Evolutionary conservation across 2,888 invertebrate genomes (phyloP).

Genomic region (Gastrophysa polygoni): DNA sequence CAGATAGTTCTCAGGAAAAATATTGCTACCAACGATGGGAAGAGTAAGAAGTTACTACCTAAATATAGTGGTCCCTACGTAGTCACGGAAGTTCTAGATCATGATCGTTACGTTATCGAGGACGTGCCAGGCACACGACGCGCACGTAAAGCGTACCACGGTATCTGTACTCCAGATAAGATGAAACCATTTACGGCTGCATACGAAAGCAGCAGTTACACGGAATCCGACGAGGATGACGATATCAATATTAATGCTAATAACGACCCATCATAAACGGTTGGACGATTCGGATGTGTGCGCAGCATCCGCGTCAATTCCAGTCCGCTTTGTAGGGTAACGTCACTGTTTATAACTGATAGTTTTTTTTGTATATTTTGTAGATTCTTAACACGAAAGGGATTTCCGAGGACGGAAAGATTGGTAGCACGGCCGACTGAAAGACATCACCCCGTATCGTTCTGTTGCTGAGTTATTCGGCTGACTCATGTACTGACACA

Average conservation of each 20-base stretch:
- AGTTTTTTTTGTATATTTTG: not conserved
- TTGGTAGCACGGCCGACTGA: not conserved
- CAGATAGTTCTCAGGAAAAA: slow-evolving; percentile 16
- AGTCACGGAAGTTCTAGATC: slow-evolving; percentile 19
- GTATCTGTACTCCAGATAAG: slow-evolving; percentile 24
- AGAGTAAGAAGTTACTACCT: slow-evolving; percentile 27
- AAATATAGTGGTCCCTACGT: slow-evolving; percentile 28
- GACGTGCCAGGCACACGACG: slow-evolving; percentile 24
- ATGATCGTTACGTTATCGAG: slow-evolving; percentile 25
- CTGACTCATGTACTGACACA: not conserved
- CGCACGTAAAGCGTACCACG: slow-evolving; percentile 9
- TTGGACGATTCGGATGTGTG: not conserved
- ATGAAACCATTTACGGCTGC: slow-evolving; percentile 14
- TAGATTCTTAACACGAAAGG: not conserved
- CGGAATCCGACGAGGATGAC: not conserved
- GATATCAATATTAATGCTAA: not conserved
- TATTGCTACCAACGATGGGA: slow-evolving; percentile 14
- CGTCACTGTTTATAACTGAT: not conserved
- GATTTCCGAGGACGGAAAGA: not conserved
- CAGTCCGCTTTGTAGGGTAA: not conserved
- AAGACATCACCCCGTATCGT: not conserved
- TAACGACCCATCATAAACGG: not conserved
- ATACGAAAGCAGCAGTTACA: not conserved
- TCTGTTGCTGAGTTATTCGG: not conserved
- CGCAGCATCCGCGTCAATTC: not conserved